Evolutionary conservation across 2,113 vertebrate genomes (phyloP).

Genomic region (Kryptolebias marmoratus): DNA sequence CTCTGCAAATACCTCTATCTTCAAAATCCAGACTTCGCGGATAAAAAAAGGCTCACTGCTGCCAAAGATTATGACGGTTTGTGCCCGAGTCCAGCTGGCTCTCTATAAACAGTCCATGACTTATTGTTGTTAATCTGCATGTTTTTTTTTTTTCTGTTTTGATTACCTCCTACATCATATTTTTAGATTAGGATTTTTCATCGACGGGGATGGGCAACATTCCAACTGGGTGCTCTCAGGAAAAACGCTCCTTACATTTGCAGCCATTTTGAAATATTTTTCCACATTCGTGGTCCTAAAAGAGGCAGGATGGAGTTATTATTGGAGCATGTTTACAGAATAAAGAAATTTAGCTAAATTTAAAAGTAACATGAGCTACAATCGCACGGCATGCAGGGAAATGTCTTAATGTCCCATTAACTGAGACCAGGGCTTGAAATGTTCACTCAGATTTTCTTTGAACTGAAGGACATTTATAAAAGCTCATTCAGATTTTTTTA

Average conservation of each 20-base stretch:
- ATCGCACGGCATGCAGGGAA: not conserved
- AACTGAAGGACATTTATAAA: no score
- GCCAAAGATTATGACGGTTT: slow-evolving; percentile 41
- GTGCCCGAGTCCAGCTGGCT: slow-evolving; percentile 37
- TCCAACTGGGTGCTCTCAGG: not conserved
- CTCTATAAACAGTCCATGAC: slow-evolving; percentile 41
- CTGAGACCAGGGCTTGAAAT: no score
- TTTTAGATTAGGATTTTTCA: slow-evolving; percentile 3
- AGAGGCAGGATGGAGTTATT: not conserved
- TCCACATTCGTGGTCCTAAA: not conserved
- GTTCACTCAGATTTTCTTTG: no score
- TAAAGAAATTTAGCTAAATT: not conserved
- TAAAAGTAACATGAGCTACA: not conserved
- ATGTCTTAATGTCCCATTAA: not conserved
- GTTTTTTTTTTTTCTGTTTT: slow-evolving; percentile 9
- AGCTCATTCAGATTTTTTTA: no score
- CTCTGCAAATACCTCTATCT: slow-evolving; percentile 47
- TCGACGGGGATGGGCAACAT: not conserved
- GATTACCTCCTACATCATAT: slow-evolving; percentile 21
- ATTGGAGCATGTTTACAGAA: not conserved
- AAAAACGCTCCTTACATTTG: not conserved
- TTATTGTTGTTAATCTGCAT: slow-evolving; percentile 16
- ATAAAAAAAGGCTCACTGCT: slow-evolving; percentile 23
- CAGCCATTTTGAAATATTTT: not conserved
- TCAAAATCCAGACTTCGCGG: slow-evolving; percentile 30